Evolutionary conservation across 1,140 invertebrate species (phyloP).

Genomic region (Theocolax elegans): DNA sequence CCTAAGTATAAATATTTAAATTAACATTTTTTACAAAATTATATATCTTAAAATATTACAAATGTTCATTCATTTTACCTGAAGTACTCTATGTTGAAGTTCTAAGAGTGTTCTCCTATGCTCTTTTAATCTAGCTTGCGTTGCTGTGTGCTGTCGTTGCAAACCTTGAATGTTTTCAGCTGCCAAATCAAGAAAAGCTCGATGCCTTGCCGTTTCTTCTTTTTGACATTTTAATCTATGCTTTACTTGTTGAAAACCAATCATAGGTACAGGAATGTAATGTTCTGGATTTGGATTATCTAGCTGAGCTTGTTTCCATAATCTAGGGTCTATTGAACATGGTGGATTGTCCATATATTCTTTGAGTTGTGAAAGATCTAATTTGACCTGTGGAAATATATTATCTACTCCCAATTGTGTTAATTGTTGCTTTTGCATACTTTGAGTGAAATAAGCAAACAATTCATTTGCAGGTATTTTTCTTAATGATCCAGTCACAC

Average conservation of each 20-base stretch:
- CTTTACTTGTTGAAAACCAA: conserved; percentile 89
- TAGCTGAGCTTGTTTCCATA: conserved; percentile 91
- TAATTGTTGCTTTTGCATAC: conserved; percentile 76
- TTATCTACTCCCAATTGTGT: conserved; percentile 74
- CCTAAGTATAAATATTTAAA: conserved; percentile 65
- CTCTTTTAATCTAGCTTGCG: conserved; percentile 79
- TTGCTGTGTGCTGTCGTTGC: conserved; percentile 77
- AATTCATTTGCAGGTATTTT: conserved; percentile 82
- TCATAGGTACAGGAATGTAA: conserved; percentile 91
- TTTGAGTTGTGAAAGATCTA: conserved; percentile 81
- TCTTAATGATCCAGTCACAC: conserved; percentile 72
- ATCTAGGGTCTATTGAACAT: conserved; percentile 80
- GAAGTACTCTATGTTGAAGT: conserved; percentile 80
- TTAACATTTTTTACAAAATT: too few species aligned
- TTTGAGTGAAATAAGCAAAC: conserved; percentile 75
- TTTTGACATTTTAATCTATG: conserved; percentile 85
- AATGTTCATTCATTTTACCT: conserved; percentile 66
- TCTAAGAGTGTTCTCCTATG: conserved; percentile 80
- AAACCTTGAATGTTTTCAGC: conserved; percentile 80
- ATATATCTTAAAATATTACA: too few species aligned
- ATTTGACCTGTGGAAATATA: conserved; percentile 73
- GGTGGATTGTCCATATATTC: conserved; percentile 92
- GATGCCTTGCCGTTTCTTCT: conserved; percentile 82
- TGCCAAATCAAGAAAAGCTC: conserved; percentile 79
- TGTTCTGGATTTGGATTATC: conserved; percentile 92